Evolutionary conservation across 2,797 vertebrate species (phyloP).

Genomic region (Schizopygopsis pylzovi): DNA sequence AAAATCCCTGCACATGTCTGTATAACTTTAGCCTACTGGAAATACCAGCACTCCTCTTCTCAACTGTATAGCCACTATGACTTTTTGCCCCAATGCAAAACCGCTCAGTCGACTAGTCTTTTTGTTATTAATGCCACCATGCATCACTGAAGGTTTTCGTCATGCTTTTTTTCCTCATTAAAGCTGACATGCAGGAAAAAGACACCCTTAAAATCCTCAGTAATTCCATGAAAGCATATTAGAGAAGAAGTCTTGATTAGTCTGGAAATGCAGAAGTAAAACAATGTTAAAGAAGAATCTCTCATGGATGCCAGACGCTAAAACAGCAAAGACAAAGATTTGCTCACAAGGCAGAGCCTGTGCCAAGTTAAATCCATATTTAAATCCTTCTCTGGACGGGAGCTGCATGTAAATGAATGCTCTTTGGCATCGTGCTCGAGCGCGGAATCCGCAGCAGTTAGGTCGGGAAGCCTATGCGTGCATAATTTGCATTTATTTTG

Average conservation of each 20-base stretch:
- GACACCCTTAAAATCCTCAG: conserved; percentile 24
- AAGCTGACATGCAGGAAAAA: conserved; percentile 19
- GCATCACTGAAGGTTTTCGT: conserved; percentile 8
- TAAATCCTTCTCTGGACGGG: conserved; percentile 70
- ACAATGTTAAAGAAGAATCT: conserved; percentile 65
- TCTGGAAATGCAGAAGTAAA: conserved; percentile 45
- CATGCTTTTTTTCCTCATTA: conserved; percentile 20
- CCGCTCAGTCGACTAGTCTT: not conserved
- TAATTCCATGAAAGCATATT: conserved; percentile 41
- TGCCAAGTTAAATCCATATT: conserved; percentile 75
- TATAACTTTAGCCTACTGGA: conserved; percentile 19
- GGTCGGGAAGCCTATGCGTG: conserved; percentile 57
- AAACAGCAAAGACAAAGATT: conserved; percentile 70
- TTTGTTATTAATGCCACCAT: conserved; percentile 11
- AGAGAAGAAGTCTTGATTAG: conserved; percentile 32
- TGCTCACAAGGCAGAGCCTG: conserved; percentile 64
- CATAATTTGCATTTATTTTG: conserved; percentile 65
- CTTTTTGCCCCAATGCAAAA: conserved; percentile 18
- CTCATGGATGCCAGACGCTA: conserved; percentile 60
- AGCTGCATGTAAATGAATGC: conserved; percentile 73
- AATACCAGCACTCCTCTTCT: not conserved
- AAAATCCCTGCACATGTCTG: not conserved
- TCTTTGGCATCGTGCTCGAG: conserved; percentile 71
- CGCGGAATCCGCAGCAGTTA: conserved; percentile 65
- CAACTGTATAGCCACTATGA: not conserved